These are phyloP conservation scores for Catalaphyllia jardinei DNA, from an alignment of 64 coral and sea anemone genomes.

Conservation along the genomic window DNA sequence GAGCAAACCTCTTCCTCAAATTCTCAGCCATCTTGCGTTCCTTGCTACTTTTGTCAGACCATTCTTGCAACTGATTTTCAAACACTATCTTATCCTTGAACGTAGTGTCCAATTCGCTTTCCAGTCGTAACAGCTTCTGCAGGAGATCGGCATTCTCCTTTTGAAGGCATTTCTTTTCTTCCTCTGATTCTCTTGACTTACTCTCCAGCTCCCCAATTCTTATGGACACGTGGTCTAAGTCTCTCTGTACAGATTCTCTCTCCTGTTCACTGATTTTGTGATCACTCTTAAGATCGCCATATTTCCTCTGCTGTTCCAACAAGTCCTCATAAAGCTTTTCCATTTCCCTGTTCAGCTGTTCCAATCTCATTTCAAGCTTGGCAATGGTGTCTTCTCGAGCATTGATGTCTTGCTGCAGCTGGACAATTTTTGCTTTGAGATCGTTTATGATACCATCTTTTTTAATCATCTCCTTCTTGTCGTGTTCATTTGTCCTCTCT, in stretches of 20 bases:
- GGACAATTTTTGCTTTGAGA: slow-evolving; percentile 8
- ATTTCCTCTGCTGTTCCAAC: neutral
- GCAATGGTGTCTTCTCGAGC: slow-evolving; percentile 28
- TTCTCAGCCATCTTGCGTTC: slow-evolving; percentile 4
- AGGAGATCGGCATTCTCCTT: slow-evolving; percentile 21
- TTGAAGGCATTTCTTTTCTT: slow-evolving; percentile 21
- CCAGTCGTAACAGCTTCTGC: slow-evolving; percentile 32
- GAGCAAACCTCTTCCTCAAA: slow-evolving; percentile 25
- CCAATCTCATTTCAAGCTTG: slow-evolving; percentile 7
- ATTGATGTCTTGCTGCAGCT: neutral
- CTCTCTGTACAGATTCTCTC: slow-evolving; percentile 28
- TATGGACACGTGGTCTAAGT: neutral
- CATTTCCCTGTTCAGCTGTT: slow-evolving; percentile 19
- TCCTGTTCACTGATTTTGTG: slow-evolving; percentile 46
- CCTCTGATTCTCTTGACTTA: slow-evolving; percentile 47
- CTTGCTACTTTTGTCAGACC: slow-evolving; percentile 13
- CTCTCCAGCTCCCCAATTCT: slow-evolving; percentile 49
- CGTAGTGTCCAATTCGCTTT: slow-evolving; percentile 18
- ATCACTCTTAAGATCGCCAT: slow-evolving; percentile 41
- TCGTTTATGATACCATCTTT: slow-evolving; percentile 49
- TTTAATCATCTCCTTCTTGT: slow-evolving; percentile 48
- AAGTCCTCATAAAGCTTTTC: slow-evolving; percentile 14
- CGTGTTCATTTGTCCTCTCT: slow-evolving; percentile 29
- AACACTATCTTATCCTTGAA: slow-evolving; percentile 8
- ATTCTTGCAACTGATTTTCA: slow-evolving; percentile 38